These are phyloP conservation scores for Spondyliosoma cantharus DNA, from an alignment of 2,797 vertebrate genomes.

Conservation along the genomic window DNA sequence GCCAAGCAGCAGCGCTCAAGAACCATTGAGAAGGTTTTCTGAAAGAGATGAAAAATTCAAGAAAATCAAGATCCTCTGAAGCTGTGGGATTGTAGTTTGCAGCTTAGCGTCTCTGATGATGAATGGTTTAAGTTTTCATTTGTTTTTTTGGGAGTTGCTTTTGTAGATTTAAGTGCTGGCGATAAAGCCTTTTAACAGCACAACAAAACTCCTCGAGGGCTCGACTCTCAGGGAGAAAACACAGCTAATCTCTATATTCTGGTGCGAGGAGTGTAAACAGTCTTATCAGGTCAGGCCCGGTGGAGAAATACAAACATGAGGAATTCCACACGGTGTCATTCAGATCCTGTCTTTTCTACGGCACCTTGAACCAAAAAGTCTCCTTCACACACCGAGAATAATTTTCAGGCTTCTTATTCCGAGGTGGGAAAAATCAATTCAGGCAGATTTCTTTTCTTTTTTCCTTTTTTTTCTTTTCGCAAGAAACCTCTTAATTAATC, in stretches of 20 bases:
- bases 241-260: constrained; percentile 67
- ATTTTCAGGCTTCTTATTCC: constrained; percentile 22
- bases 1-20: background rate
- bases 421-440: constrained; percentile 58
- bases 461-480: constrained; percentile 22
- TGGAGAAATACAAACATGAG: constrained; percentile 63
- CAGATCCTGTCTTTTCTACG: constrained; percentile 49
- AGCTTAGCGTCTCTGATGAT: constrained; percentile 27
- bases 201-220: constrained; percentile 47
- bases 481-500: constrained; percentile 65
- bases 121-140: constrained; percentile 39
- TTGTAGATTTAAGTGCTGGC: constrained; percentile 40
- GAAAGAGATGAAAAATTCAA: constrained; percentile 14
- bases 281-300: constrained; percentile 71
- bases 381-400: constrained; percentile 46
- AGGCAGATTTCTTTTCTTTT: constrained; percentile 28
- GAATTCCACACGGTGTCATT: constrained; percentile 54
- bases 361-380: constrained; percentile 43
- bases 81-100: constrained; percentile 12
- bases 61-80: constrained; percentile 28
- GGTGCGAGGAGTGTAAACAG: constrained; percentile 61
- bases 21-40: constrained; percentile 11
- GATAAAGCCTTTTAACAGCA: constrained; percentile 56
- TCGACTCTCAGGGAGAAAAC: constrained; percentile 44
- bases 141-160: constrained; percentile 26